Percentiles rank a stretch among this genome's conserved stretches.
phyloP scores from a whole-genome alignment of 1,140 invertebrate genomes.

The Drosophila subobscura region DNA sequence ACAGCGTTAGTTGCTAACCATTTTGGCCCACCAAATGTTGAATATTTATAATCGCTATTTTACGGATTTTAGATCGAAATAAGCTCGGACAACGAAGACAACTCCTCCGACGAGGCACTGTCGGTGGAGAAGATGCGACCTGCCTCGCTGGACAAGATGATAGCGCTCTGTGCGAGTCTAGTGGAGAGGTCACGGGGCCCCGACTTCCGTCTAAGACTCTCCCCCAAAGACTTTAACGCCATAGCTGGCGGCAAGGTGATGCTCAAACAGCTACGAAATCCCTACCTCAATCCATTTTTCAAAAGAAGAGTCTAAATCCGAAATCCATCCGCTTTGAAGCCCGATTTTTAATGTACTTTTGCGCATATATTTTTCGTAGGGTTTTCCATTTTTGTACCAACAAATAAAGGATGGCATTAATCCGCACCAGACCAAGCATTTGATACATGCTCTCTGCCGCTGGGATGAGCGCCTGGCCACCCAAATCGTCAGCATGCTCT shows the following conservation, averaged over 20 bases:
- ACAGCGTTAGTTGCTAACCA: constrained; percentile 68
- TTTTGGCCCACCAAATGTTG: neutral
- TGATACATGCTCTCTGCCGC: constrained; percentile 95
- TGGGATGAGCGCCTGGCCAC: constrained; percentile 94
- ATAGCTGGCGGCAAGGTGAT: constrained; percentile 93
- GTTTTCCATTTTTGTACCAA: constrained; percentile 96
- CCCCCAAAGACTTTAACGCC: constrained; percentile 91
- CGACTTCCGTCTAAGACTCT: constrained; percentile 90
- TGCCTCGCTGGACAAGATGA: constrained; percentile 97
- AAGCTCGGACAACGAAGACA: constrained; percentile 91
- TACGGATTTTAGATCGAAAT: constrained; percentile 85
- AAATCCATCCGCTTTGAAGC: neutral
- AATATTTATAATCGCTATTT: neutral
- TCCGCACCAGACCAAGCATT: constrained; percentile 94
- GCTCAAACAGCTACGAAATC: constrained; percentile 59
- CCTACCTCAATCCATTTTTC: constrained; percentile 47
- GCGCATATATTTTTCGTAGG: constrained; percentile 85
- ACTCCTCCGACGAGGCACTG: constrained; percentile 85
- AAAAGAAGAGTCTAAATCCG: constrained; percentile 10
- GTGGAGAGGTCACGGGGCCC: constrained; percentile 94
- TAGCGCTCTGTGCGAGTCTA: constrained; percentile 92
- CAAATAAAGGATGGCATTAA: constrained; percentile 97
- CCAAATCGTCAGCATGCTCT: constrained; percentile 94
- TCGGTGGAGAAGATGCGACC: constrained; percentile 90
- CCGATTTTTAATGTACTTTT: constrained; percentile 30